Base-by-base conservation (phyloP, 1,140 invertebrate genomes). In the Tetraneura akinire region DNA sequence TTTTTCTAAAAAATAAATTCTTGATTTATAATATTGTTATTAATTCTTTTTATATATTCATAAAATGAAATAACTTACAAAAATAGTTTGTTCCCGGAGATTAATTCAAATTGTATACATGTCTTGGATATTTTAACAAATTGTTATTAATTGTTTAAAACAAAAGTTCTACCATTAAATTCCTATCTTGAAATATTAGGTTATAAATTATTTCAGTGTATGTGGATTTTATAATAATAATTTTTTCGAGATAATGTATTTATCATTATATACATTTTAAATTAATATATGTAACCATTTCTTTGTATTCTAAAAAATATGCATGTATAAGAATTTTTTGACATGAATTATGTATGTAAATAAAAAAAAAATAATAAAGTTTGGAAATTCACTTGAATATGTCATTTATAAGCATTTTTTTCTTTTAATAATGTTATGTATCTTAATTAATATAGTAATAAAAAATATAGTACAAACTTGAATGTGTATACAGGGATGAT, bases 1-100 rank as follows among this genome's bases (percentile, higher is more conserved):
- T 26, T 53, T 16, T 62, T 57, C 74, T 26, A 32, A 78, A 60
- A 37, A 26, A 47, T 45, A 78, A 78, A 16, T 68, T 18, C 21
- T 47, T 2, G 37, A 13, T 47, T 1, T 42, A 42, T 51, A 29
- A 14, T 45, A 21, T 23, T 26, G 23, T 47, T 68, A 47, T 3
- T 47, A 16, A 68, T 26, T 16, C 18, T 14, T 16, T 68, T 68
- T 26, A 16, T 8, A 45, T 23, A 64, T 42, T 21, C 32, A 64
- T 64, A 64, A 42, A 45, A 23, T 68, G 21, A 68, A 23, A 23
- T 26, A 47, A 23, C 47, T 68, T 45, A 23, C 45, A 45, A 68
- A 14, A 23, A 4, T 11, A 42, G 16, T 64, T 45, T 47, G 3
- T 68, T 45, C 9, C 1, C 23, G 26, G 60, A 8, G 14, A 68